These are phyloP conservation scores for Merluccius polli DNA, from an alignment of 2,797 vertebrate species.

Conservation along the genomic window DNA sequence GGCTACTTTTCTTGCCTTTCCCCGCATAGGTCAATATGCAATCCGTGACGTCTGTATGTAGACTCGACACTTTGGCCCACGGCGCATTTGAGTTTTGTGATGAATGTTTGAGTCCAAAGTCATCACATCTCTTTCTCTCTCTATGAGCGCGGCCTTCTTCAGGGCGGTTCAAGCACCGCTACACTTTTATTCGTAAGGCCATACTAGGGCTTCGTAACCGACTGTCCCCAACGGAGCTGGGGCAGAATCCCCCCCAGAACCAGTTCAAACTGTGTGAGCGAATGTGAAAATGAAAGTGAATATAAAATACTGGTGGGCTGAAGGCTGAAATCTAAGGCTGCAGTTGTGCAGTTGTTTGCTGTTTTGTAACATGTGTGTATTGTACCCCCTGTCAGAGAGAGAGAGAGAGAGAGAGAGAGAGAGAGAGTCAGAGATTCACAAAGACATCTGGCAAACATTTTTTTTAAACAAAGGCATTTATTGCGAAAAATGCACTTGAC, in stretches of 20 bases:
- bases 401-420: not conserved
- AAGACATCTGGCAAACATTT: slow-evolving; percentile 7
- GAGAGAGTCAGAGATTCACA: not conserved
- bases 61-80: not conserved
- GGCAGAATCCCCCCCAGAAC: not conserved
- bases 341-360: not conserved
- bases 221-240: not conserved
- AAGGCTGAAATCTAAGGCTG: no score
- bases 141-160: not conserved
- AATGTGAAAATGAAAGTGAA: no score
- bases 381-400: no score
- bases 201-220: no score
- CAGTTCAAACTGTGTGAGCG: not conserved
- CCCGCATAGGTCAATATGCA: not conserved
- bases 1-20: not conserved
- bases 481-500: slow-evolving; percentile 83
- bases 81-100: not conserved
- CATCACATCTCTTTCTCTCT: not conserved
- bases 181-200: not conserved
- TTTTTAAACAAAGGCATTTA: slow-evolving; percentile 80
- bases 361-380: no score
- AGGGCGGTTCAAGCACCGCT: not conserved
- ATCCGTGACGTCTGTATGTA: not conserved
- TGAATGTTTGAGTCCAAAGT: not conserved
- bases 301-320: no score